phyloP scores from a whole-genome alignment of 2,888 invertebrate species.

The Drosophila bunnanda region DNA sequence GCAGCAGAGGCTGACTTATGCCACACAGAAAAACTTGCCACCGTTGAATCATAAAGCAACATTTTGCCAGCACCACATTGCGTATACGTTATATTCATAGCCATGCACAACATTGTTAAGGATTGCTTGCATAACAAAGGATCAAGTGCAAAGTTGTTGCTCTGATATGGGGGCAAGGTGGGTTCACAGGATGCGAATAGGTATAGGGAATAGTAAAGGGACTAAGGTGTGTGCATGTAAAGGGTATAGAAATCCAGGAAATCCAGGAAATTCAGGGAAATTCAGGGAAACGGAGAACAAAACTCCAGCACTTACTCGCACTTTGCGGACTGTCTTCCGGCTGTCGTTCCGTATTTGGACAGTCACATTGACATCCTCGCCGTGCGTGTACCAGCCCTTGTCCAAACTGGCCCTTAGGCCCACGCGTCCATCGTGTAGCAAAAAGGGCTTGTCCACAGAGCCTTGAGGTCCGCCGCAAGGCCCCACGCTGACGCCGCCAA shows the following conservation, averaged over 20 bases:
- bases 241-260: no score
- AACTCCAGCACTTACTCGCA: constrained; percentile 88
- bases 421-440: constrained; percentile 93
- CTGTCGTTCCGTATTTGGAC: constrained; percentile 92
- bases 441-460: constrained; percentile 92
- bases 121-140: constrained; percentile 11
- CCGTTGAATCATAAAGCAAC: constrained; percentile 6
- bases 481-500: constrained; percentile 68
- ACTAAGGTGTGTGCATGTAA: background rate
- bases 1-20: background rate
- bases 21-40: background rate
- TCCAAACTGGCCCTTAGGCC: constrained; percentile 92
- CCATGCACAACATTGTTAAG: background rate
- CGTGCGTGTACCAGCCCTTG: constrained; percentile 93
- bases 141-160: background rate
- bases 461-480: constrained; percentile 88
- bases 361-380: constrained; percentile 91
- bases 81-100: constrained; percentile 25
- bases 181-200: background rate
- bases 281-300: no score
- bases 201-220: background rate
- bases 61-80: constrained; percentile 11
- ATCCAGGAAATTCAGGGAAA: no score
- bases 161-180: no score
- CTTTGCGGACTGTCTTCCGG: constrained; percentile 92